Evolutionary conservation across 2,113 vertebrate genomes (phyloP).

Genomic region (Cnemophilus loriae): DNA sequence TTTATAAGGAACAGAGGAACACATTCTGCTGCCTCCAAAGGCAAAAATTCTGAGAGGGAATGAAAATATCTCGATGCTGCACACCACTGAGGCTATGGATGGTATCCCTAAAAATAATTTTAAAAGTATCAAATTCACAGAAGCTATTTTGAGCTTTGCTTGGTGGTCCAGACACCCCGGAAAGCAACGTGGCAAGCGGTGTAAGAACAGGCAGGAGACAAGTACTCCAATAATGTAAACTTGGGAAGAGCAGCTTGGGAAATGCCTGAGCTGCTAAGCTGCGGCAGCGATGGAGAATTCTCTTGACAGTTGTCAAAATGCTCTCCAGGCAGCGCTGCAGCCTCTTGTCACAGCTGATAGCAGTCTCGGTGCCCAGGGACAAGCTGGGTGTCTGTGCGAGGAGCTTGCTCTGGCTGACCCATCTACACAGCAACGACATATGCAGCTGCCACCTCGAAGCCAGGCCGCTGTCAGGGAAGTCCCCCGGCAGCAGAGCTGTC

Average conservation of each 20-base stretch:
- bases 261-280: not conserved
- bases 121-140: no score
- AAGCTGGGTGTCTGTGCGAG: not conserved
- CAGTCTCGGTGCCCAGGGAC: accelerated
- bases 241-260: not conserved
- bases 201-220: not conserved
- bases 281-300: not conserved
- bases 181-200: not conserved
- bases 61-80: not conserved
- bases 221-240: not conserved
- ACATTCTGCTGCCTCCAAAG: not conserved
- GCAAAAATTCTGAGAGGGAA: not conserved
- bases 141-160: not conserved
- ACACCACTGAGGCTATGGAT: not conserved
- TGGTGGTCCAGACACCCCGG: not conserved
- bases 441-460: accelerated
- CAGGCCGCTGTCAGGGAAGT: not conserved
- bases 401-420: not conserved
- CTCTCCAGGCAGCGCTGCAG: not conserved
- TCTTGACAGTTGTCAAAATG: not conserved
- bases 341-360: not conserved
- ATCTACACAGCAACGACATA: accelerated
- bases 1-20: not conserved
- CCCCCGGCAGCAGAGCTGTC: not conserved
- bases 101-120: not conserved